Conservation (phyloP, 2,113 vertebrate species). For the Cyprinodon variegatus region DNA sequence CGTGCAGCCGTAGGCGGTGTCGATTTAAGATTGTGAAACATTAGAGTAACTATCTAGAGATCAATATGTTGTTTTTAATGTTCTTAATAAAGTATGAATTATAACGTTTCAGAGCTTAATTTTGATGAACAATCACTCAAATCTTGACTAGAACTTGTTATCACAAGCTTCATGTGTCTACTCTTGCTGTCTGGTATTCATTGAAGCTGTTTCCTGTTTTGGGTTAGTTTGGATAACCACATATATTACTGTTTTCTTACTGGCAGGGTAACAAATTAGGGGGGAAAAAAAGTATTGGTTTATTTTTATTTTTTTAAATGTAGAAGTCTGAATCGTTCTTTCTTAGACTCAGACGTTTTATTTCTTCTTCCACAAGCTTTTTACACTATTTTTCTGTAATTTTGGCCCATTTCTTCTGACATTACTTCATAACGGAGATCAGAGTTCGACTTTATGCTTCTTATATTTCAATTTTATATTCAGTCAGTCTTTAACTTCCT, state of each 20-base stretch:
- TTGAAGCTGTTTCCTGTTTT: neutral
- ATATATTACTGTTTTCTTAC: neutral
- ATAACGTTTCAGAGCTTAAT: neutral
- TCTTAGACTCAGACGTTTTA: neutral
- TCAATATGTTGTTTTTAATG: neutral
- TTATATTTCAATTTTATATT: too few relatives aligned
- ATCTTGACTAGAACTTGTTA: neutral
- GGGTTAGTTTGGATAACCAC: neutral
- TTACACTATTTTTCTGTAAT: neutral
- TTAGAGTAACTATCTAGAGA: neutral
- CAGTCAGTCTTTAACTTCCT: too few relatives aligned
- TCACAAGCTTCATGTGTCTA: neutral
- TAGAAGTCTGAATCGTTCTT: neutral
- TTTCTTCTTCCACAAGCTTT: neutral
- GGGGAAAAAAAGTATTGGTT: neutral
- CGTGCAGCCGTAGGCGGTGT: neutral
- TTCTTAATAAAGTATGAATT: too few relatives aligned
- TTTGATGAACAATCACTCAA: neutral
- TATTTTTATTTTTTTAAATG: neutral
- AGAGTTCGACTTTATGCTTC: neutral
- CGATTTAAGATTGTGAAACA: neutral
- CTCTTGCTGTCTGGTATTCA: neutral
- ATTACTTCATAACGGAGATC: neutral
- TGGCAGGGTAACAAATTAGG: neutral
- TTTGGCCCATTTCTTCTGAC: neutral